Conservation (phyloP, 2,888 invertebrate genomes). For the Dendrolimus houi region DNA sequence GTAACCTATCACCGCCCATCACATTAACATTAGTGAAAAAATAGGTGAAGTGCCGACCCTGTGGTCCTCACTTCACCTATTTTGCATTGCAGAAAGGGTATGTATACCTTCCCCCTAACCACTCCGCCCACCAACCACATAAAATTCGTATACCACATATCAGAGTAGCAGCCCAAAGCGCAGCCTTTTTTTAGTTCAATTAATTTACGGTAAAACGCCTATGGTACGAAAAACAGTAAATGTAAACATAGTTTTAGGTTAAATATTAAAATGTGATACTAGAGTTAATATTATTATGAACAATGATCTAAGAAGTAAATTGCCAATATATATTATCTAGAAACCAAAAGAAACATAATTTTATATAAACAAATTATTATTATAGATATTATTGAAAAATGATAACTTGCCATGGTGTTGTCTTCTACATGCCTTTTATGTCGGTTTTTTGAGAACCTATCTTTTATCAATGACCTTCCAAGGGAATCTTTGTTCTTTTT, state of each 20-base stretch:
- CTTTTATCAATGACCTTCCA: constrained; percentile 84
- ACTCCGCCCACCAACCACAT: no score
- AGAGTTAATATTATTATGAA: neutral
- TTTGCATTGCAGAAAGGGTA: no score
- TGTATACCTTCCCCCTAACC: no score
- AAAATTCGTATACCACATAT: no score
- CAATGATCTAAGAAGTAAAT: neutral
- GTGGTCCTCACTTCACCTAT: no score
- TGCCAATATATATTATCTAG: neutral
- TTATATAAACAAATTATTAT: neutral
- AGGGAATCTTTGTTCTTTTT: constrained; percentile 82
- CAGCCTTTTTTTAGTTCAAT: no score
- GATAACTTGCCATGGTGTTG: constrained; percentile 81
- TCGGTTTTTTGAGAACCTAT: constrained; percentile 81
- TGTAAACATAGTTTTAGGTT: neutral
- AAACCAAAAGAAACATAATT: neutral
- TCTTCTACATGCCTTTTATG: constrained; percentile 80
- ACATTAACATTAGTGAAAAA: no score
- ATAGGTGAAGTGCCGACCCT: no score
- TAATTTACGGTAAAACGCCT: no score
- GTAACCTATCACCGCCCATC: no score
- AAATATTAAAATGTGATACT: neutral
- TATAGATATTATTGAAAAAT: neutral
- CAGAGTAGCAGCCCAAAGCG: no score
- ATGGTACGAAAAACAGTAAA: no score